Evolutionary conservation across 2,797 vertebrate species (phyloP).

Genomic region (Hemitrygon akajei): DNA sequence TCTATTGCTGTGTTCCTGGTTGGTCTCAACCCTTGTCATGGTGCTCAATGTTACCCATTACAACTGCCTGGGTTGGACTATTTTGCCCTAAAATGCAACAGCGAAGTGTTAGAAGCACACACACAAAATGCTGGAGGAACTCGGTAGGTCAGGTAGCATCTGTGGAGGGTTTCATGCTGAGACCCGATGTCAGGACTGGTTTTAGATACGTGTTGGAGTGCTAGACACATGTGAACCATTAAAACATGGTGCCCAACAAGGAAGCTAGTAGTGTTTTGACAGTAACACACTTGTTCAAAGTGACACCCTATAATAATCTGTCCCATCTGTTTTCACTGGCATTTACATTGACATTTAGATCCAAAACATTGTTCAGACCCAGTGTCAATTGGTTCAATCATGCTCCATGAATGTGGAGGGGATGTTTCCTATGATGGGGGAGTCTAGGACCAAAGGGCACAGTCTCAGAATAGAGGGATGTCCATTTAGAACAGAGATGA

Average conservation of each 20-base stretch:
- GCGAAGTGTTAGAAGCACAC: too few relatives aligned
- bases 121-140: too few relatives aligned
- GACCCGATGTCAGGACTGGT: too few relatives aligned
- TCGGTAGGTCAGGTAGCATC: too few relatives aligned
- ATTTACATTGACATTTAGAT: background rate
- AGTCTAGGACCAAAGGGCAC: too few relatives aligned
- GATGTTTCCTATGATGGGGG: too few relatives aligned
- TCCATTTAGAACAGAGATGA: too few relatives aligned
- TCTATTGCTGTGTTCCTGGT: background rate
- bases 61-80: background rate
- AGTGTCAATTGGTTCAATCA: background rate
- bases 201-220: too few relatives aligned
- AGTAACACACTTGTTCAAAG: background rate
- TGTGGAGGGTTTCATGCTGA: too few relatives aligned
- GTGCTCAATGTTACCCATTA: background rate
- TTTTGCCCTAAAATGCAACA: background rate
- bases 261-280: background rate
- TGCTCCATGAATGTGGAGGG: background rate
- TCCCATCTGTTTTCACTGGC: background rate
- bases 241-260: background rate
- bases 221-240: background rate
- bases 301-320: background rate
- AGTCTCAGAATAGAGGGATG: too few relatives aligned
- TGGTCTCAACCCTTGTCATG: background rate
- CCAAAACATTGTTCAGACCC: background rate